Evolutionary conservation across 2,888 invertebrate species (phyloP), one percentile per base, ranked within the genome.

Genomic region (Eledona agricola): DNA sequence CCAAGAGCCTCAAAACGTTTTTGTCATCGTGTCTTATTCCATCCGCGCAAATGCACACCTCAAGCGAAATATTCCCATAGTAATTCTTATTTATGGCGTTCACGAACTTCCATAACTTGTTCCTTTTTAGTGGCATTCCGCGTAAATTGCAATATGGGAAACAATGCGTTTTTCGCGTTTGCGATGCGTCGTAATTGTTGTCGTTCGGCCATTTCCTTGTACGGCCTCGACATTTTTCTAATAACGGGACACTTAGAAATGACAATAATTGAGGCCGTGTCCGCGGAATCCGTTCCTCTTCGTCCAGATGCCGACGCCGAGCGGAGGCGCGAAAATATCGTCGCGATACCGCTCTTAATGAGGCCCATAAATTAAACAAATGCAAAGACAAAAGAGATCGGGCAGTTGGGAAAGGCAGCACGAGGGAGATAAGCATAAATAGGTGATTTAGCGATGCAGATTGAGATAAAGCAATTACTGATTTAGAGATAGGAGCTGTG

Each of bases 381-480:
- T 34, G 26, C 20, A 43, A 28, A n/a, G n/a, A n/a, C 25, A 26
- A 20, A 42, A 51, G 42, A 51, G 42, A n/a, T 22, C 5, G 7
- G 35, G 15, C 32, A 34, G 29, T 5, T 26, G 35, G 28, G 43
- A 26, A 32, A 35, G n/a, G 16, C 22, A 35, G 20, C 32, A 51
- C 46, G 40, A 54, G 43, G 37, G 47, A 57, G 59, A 59, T 59
- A 59, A 59, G 40, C 46, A 52, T 53, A 56, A 58, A 60, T 58
- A 53, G 54, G 43, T 54, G 58, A 60, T 59, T 62, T 58, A 58
- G 56, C 51, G 61, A 60, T 64, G 59, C 58, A 57, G 63, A 62
- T 62, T 54, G 57, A 65, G 70, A 71, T 70, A 71, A 67, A 69
- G 66, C 65, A 69, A 70, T 67, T 66, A 66, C 63, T 52, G 68